Evolutionary conservation across 2,888 invertebrate genomes (phyloP).

Genomic region (Drosophila borborema): DNA sequence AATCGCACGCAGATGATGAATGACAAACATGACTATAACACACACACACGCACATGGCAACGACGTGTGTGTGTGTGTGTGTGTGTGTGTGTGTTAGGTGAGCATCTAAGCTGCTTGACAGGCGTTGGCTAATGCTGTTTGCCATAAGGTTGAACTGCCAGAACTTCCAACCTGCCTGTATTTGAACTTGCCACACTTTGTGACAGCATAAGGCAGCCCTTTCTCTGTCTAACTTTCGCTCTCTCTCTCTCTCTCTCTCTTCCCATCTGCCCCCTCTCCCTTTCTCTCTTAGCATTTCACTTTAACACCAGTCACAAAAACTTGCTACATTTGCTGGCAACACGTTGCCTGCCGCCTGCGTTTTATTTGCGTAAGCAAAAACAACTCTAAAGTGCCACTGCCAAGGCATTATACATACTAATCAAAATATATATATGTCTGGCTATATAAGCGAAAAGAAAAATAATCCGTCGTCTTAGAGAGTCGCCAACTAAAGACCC

Average conservation of each 20-base stretch:
- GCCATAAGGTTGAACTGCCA: constrained; percentile 40
- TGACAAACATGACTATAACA: constrained; percentile 47
- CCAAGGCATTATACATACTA: constrained; percentile 40
- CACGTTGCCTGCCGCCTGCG: constrained; percentile 15
- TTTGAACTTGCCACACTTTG: constrained; percentile 22
- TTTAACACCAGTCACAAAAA: constrained; percentile 28
- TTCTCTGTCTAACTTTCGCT: background rate
- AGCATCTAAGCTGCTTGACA: constrained; percentile 47
- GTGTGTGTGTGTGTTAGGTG: constrained; percentile 32
- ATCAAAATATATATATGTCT: constrained; percentile 24
- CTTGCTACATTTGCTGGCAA: constrained; percentile 42
- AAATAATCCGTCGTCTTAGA: background rate
- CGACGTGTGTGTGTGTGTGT: constrained; percentile 11
- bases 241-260: background rate
- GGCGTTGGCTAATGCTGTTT: constrained; percentile 62
- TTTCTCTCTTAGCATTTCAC: constrained; percentile 1
- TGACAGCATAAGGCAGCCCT: constrained; percentile 21
- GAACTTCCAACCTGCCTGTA: constrained; percentile 5
- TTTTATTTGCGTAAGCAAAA: constrained; percentile 49
- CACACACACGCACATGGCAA: background rate
- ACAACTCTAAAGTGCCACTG: constrained; percentile 34
- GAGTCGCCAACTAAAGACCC: constrained; percentile 1
- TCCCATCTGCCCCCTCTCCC: too few species aligned
- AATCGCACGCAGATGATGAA: constrained; percentile 73
- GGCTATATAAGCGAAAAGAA: background rate